phyloP scores from a whole-genome alignment of 2,113 vertebrate species.

The Cyanoramphus novaezelandiae region DNA sequence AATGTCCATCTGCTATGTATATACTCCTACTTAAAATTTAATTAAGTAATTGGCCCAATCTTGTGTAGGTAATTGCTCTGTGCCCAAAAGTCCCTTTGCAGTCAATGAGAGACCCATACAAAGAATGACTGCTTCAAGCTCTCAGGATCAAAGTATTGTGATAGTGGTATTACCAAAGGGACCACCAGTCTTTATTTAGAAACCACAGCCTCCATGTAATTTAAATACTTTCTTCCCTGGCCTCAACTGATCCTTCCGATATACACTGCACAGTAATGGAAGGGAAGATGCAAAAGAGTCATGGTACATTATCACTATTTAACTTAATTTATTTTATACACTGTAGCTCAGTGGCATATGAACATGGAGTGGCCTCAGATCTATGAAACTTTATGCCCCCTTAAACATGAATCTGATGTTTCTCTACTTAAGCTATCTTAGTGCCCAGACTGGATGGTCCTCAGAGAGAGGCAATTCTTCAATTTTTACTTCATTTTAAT shows the following conservation, averaged over 20 bases:
- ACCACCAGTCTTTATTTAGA: constrained; percentile 29
- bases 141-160: constrained; percentile 5
- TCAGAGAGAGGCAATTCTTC: neutral
- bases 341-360: neutral
- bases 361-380: neutral
- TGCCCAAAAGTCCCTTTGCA: constrained; percentile 47
- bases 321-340: neutral
- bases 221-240: neutral
- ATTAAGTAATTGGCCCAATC: constrained; percentile 34
- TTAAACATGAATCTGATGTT: neutral
- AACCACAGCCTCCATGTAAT: neutral
- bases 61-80: constrained; percentile 49
- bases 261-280: neutral
- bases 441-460: neutral
- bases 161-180: constrained; percentile 15
- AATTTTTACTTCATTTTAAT: neutral
- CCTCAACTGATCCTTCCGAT: neutral
- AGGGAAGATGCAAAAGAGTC: neutral
- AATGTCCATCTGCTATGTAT: constrained; percentile 28
- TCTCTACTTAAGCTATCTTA: neutral
- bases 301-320: neutral
- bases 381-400: neutral
- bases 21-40: constrained; percentile 29
- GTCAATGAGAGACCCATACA: neutral
- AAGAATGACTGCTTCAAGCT: neutral